These are phyloP conservation scores for Pristiophorus japonicus DNA, from an alignment of 2,113 vertebrate genomes.

Conservation along the genomic window DNA sequence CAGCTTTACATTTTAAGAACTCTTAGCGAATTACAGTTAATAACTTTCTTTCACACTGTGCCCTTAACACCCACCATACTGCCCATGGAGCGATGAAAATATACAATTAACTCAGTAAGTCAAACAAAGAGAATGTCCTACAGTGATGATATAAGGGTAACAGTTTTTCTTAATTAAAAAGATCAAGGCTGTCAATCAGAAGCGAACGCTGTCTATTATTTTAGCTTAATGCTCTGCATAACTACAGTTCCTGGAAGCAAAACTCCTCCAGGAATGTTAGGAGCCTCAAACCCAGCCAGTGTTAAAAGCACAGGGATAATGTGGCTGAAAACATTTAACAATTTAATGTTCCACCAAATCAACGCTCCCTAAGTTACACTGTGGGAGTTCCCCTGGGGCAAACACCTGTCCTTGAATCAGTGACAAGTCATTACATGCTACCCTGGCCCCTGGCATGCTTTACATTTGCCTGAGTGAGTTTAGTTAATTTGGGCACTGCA, in stretches of 20 bases:
- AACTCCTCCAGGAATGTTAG: constrained; percentile 42
- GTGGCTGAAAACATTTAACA: constrained; percentile 41
- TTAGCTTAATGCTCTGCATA: constrained; percentile 12
- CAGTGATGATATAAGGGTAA: constrained; percentile 44
- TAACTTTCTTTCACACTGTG: constrained; percentile 32
- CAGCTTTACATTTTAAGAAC: not conserved
- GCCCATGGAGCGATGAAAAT: constrained; percentile 31
- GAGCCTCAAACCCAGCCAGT: constrained; percentile 44
- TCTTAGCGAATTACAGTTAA: not conserved
- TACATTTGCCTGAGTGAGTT: constrained; percentile 46
- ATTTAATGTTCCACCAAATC: constrained; percentile 48
- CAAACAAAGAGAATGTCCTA: constrained; percentile 55
- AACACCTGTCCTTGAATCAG: constrained; percentile 59
- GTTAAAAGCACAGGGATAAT: constrained; percentile 49
- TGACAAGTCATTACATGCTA: constrained; percentile 51
- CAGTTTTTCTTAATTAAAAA: constrained; percentile 58
- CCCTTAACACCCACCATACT: constrained; percentile 41
- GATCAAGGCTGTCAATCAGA: constrained; percentile 50
- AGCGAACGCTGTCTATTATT: constrained; percentile 24
- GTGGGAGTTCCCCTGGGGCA: constrained; percentile 53
- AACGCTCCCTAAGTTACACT: constrained; percentile 49
- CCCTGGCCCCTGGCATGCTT: constrained; percentile 48
- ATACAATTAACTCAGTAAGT: constrained; percentile 44
- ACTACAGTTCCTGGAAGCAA: constrained; percentile 49
- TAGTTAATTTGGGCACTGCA: constrained; percentile 45